These are phyloP conservation scores for Amphipoea lucens DNA, from an alignment of 2,888 invertebrate genomes.

Conservation along the genomic window DNA sequence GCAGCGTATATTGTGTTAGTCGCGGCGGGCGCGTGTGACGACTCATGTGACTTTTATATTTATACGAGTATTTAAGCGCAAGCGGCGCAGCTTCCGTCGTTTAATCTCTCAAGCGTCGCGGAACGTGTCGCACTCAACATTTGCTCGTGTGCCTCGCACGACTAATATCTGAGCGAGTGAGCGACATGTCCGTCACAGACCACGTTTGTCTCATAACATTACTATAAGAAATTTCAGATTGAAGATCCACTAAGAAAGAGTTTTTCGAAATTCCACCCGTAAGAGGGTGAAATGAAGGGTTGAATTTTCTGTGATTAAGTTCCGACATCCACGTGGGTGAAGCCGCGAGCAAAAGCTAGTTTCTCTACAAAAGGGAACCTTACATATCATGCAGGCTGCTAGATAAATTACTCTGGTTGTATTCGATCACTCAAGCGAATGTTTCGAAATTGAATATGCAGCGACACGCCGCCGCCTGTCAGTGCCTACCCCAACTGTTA, in stretches of 20 bases:
- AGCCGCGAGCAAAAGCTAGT: no score
- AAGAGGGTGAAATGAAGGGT: no score
- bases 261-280: no score
- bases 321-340: no score
- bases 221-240: no score
- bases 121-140: not conserved
- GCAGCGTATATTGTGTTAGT: conserved; percentile 4
- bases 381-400: not conserved
- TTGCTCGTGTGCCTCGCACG: not conserved
- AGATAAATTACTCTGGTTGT: not conserved
- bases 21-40: not conserved
- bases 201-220: not conserved
- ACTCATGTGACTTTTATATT: conserved; percentile 34
- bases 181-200: no score
- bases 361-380: no score
- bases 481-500: not conserved
- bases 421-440: not conserved
- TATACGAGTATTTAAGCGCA: conserved; percentile 15
- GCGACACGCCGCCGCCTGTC: no score
- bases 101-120: conserved; percentile 2
- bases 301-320: no score
- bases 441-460: not conserved
- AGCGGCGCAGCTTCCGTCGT: not conserved
- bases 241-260: no score
- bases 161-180: not conserved